A percentile compares a stretch with the other conserved stretches of the same genome.
Evolutionary conservation across 1,140 invertebrate species (phyloP).

Genomic region (Drosophila kurseongensis): DNA sequence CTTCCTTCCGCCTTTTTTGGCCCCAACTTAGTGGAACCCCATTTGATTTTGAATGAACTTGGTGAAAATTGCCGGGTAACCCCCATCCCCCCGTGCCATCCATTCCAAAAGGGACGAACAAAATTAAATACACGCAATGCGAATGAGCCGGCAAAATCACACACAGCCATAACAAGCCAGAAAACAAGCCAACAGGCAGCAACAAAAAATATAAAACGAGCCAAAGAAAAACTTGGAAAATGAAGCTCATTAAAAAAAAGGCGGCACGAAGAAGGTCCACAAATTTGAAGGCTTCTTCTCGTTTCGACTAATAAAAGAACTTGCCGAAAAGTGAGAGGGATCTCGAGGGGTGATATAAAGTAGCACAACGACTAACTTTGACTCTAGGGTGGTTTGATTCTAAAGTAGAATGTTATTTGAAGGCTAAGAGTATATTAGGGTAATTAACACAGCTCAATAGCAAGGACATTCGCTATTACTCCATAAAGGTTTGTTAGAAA

Average conservation of each 20-base stretch:
- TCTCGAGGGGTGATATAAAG: background rate
- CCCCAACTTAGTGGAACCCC: slow-evolving; percentile 43
- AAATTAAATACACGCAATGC: slow-evolving; percentile 76
- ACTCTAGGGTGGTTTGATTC: background rate
- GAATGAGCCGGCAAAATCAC: slow-evolving; percentile 48
- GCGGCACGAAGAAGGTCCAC: slow-evolving; percentile 42
- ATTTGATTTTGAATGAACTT: slow-evolving; percentile 83
- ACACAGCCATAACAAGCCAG: slow-evolving; percentile 64
- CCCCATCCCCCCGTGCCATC: background rate
- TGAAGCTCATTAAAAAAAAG: slow-evolving; percentile 74
- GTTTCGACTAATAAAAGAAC: slow-evolving; percentile 37
- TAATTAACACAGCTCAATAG: background rate
- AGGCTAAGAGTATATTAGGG: background rate
- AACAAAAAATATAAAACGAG: slow-evolving; percentile 21
- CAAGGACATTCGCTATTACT: too few relatives aligned
- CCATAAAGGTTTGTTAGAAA: too few relatives aligned
- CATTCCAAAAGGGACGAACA: slow-evolving; percentile 43
- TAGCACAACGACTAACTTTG: background rate
- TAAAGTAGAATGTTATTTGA: background rate
- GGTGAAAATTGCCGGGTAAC: slow-evolving; percentile 66
- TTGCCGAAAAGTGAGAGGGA: slow-evolving; percentile 16
- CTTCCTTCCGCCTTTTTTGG: slow-evolving; percentile 20
- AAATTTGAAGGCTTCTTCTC: slow-evolving; percentile 40
- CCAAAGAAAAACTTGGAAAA: slow-evolving; percentile 31
- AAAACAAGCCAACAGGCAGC: slow-evolving; percentile 59